phyloP scores from a whole-genome alignment of 2,888 invertebrate species.

The Lycophotia porphyrea region DNA sequence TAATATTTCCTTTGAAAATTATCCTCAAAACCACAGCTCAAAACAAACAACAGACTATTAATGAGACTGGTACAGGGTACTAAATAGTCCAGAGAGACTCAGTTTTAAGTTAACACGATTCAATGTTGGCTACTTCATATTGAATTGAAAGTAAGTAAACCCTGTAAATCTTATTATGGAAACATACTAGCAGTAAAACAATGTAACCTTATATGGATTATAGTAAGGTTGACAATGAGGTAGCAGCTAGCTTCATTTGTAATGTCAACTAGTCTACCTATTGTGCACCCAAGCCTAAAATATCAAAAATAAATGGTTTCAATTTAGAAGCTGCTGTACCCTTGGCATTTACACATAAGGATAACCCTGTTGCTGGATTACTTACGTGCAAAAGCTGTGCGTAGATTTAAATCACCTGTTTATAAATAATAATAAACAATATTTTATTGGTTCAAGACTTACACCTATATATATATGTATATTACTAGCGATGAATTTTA shows the following conservation, averaged over 20 bases:
- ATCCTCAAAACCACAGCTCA: slow-evolving; percentile 13
- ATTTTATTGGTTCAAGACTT: no score
- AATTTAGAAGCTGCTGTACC: neutral
- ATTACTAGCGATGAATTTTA: neutral
- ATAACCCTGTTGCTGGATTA: neutral
- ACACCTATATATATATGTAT: neutral
- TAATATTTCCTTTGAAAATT: slow-evolving; percentile 30
- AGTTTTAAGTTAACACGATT: neutral
- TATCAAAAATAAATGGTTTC: slow-evolving; percentile 7
- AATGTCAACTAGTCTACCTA: slow-evolving; percentile 47
- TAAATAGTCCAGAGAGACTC: neutral
- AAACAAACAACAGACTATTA: neutral
- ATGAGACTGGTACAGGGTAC: neutral
- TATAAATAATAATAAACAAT: neutral
- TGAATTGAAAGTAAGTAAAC: neutral
- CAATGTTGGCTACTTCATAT: neutral
- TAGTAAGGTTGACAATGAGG: slow-evolving; percentile 57
- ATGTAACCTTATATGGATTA: slow-evolving; percentile 29
- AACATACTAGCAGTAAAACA: slow-evolving; percentile 12
- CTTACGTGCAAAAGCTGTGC: neutral
- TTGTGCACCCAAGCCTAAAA: slow-evolving; percentile 9
- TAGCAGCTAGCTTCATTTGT: slow-evolving; percentile 15
- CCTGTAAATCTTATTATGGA: slow-evolving; percentile 1
- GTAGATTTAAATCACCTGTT: neutral
- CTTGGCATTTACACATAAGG: slow-evolving; percentile 38